These are phyloP conservation scores for Bicyclus anynana DNA, from an alignment of 1,140 invertebrate genomes.

Conservation along the genomic window DNA sequence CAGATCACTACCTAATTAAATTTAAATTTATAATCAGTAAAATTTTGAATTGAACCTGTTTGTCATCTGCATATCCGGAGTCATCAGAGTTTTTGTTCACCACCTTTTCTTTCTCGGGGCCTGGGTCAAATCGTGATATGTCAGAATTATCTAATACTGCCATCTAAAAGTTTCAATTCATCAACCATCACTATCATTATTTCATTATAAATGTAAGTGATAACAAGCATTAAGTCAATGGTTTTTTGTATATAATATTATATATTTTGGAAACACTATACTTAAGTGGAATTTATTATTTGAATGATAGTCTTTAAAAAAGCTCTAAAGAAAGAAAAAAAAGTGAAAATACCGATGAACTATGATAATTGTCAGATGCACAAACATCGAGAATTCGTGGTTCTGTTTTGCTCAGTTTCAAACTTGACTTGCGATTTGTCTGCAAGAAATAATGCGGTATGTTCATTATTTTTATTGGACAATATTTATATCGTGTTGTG, in stretches of 20 bases:
- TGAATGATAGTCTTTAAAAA: too few species aligned
- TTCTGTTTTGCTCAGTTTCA: neutral
- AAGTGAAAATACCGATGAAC: neutral
- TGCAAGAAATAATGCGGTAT: neutral
- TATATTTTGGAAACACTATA: too few species aligned
- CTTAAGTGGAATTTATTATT: too few species aligned
- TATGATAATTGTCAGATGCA: neutral
- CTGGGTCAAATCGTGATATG: neutral
- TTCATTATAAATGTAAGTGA: too few species aligned
- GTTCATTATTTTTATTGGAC: too few species aligned
- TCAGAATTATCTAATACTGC: neutral
- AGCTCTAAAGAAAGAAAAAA: neutral
- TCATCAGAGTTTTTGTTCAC: constrained; percentile 2
- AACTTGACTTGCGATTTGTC: neutral
- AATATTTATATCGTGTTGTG: too few species aligned
- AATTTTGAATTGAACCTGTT: neutral
- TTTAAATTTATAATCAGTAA: neutral
- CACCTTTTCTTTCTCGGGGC: neutral
- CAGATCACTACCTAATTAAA: too few species aligned
- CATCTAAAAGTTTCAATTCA: neutral
- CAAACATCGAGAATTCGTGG: neutral
- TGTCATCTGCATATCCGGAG: constrained; percentile 9
- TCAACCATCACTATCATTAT: too few species aligned
- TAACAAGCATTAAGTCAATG: too few species aligned
- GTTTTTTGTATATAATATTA: too few species aligned